These are phyloP conservation scores for Callipepla californica DNA, from an alignment of 2,113 vertebrate genomes.

Conservation along the genomic window DNA sequence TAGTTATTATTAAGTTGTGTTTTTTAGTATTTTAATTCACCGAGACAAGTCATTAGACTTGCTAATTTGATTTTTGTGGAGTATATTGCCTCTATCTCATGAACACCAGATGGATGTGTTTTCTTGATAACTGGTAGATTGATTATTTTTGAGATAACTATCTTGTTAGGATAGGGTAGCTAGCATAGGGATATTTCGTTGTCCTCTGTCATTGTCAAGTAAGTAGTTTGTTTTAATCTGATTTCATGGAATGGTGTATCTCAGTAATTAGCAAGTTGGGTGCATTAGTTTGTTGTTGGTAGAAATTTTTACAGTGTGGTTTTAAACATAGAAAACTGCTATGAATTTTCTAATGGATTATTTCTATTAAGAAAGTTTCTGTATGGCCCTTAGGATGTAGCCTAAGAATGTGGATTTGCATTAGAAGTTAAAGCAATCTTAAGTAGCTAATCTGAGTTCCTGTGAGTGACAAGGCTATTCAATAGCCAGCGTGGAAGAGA, in stretches of 20 bases:
- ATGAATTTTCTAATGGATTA: slow-evolving; percentile 21
- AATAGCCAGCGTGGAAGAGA: neutral
- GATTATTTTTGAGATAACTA: neutral
- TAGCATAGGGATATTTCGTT: neutral
- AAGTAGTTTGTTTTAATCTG: neutral
- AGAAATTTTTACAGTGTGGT: neutral
- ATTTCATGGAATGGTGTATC: neutral
- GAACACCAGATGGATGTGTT: neutral
- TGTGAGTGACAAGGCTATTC: neutral
- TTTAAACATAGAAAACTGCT: neutral
- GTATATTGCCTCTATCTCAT: neutral
- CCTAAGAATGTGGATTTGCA: slow-evolving; percentile 1
- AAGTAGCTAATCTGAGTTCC: neutral
- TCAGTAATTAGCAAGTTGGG: neutral
- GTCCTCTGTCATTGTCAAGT: neutral
- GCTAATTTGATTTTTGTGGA: neutral
- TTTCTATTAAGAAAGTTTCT: slow-evolving; percentile 18
- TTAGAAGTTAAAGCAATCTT: neutral
- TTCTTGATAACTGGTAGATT: neutral
- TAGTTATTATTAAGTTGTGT: neutral
- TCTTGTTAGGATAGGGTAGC: neutral
- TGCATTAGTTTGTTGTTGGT: neutral
- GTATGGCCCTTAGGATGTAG: neutral
- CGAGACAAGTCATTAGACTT: neutral
- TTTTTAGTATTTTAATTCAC: neutral